Percentiles rank a stretch among this genome's conserved stretches.
phyloP scores from a whole-genome alignment of 92 coral and sea anemone species.

The Muricea muricata region DNA sequence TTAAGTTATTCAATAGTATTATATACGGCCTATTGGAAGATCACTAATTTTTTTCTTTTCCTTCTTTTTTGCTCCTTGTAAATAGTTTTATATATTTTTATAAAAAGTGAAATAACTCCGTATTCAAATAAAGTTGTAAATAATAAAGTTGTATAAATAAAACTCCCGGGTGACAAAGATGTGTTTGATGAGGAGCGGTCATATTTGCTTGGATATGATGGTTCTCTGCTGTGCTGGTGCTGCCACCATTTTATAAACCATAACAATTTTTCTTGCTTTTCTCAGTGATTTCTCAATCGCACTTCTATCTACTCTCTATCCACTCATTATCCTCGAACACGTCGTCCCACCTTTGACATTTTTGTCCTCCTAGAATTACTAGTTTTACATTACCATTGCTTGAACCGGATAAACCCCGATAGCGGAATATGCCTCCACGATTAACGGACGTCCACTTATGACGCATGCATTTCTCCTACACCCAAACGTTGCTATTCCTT shows the following conservation, averaged over 20 bases:
- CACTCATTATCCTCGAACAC: conserved; percentile 6
- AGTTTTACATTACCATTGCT: conserved; percentile 9
- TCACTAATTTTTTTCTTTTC: no score
- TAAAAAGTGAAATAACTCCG: no score
- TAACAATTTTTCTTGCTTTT: no score
- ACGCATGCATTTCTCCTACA: neutral
- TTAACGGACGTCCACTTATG: conserved; percentile 3
- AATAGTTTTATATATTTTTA: no score
- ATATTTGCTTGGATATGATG: no score
- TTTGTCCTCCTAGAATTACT: conserved; percentile 35
- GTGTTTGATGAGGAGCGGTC: neutral
- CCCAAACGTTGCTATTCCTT: neutral
- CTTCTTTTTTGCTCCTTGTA: no score
- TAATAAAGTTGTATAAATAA: no score
- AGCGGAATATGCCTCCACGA: neutral
- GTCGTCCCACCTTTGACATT: conserved; percentile 13
- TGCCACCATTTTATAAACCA: no score
- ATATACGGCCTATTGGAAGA: no score
- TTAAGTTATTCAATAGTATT: no score
- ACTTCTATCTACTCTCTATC: conserved; percentile 3
- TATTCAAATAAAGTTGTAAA: no score
- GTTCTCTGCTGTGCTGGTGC: no score
- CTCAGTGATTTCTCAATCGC: neutral
- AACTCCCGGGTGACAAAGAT: neutral
- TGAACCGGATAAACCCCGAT: neutral